Percentiles rank a stretch among this genome's conserved stretches.
Conservation (phyloP, 1,140 invertebrate genomes). For the Parapsyche elsis region DNA sequence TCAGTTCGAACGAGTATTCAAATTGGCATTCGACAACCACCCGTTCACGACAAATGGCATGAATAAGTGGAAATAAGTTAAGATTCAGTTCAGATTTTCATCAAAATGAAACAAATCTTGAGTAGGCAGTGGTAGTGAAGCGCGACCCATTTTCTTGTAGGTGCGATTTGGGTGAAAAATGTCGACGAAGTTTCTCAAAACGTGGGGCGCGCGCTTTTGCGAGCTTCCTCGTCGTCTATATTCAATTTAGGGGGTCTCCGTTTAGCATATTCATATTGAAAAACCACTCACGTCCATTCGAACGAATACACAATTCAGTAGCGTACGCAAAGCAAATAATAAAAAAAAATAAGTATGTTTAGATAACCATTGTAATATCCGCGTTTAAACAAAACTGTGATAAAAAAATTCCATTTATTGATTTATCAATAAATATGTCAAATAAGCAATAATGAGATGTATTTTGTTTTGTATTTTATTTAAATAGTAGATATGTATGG, state of each 20-base stretch:
- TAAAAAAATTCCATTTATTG: too few relatives aligned
- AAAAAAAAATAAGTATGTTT: too few relatives aligned
- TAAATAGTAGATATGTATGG: too few relatives aligned
- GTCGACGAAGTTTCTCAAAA: not conserved
- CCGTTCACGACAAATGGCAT: constrained; percentile 41
- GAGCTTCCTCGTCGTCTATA: not conserved
- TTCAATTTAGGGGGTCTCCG: not conserved
- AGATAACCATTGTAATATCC: too few relatives aligned
- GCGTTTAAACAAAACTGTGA: too few relatives aligned
- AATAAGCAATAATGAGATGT: too few relatives aligned
- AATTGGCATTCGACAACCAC: constrained; percentile 29
- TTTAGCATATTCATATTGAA: too few relatives aligned
- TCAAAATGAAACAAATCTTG: constrained; percentile 31
- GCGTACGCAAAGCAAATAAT: too few relatives aligned
- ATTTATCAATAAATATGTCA: too few relatives aligned
- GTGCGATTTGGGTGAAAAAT: not conserved
- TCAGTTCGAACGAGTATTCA: constrained; percentile 25
- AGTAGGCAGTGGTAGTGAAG: not conserved
- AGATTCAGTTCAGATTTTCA: constrained; percentile 44
- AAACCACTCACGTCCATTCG: too few relatives aligned
- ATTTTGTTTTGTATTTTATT: too few relatives aligned
- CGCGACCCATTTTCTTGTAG: not conserved
- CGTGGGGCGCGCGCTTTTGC: not conserved
- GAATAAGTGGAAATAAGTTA: constrained; percentile 38
- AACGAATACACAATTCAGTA: too few relatives aligned